phyloP scores from a whole-genome alignment of 2,888 invertebrate species.

The Metalampra italica region DNA sequence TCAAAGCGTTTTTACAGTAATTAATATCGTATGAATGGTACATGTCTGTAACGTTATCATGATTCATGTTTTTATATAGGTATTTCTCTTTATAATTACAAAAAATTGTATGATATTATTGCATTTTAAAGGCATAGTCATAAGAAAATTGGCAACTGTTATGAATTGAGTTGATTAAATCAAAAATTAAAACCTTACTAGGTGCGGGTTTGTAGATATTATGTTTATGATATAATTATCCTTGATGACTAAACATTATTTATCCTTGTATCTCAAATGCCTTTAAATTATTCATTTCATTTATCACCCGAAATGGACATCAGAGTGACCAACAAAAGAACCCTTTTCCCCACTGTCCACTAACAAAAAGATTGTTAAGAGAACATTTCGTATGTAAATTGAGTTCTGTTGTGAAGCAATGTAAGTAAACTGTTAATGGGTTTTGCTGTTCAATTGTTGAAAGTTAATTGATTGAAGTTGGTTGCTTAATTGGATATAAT shows the following conservation, averaged over 20 bases:
- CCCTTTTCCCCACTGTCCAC: slow-evolving; percentile 36
- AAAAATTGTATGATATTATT: too few relatives aligned
- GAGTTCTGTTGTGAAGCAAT: slow-evolving; percentile 34
- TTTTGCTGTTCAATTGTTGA: slow-evolving; percentile 35
- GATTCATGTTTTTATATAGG: too few relatives aligned
- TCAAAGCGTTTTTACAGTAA: too few relatives aligned
- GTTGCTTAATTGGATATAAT: slow-evolving; percentile 17
- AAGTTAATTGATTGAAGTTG: slow-evolving; percentile 28
- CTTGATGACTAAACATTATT: slow-evolving; percentile 21
- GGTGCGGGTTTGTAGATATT: background rate
- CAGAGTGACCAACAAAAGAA: slow-evolving; percentile 49
- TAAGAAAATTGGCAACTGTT: too few relatives aligned
- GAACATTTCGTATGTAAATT: slow-evolving; percentile 67
- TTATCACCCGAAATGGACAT: slow-evolving; percentile 47
- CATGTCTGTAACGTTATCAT: too few relatives aligned
- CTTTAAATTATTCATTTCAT: slow-evolving; percentile 59
- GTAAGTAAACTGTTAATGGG: slow-evolving; percentile 28
- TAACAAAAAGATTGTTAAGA: slow-evolving; percentile 56
- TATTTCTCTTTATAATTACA: too few relatives aligned
- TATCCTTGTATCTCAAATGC: slow-evolving; percentile 31
- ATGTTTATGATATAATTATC: background rate
- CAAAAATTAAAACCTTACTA: too few relatives aligned
- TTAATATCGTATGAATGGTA: too few relatives aligned
- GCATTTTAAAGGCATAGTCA: too few relatives aligned
- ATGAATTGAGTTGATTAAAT: too few relatives aligned